These are phyloP conservation scores for Chrysogorgia sp. DNA, from an alignment of 92 coral and sea anemone species.

Conservation along the genomic window DNA sequence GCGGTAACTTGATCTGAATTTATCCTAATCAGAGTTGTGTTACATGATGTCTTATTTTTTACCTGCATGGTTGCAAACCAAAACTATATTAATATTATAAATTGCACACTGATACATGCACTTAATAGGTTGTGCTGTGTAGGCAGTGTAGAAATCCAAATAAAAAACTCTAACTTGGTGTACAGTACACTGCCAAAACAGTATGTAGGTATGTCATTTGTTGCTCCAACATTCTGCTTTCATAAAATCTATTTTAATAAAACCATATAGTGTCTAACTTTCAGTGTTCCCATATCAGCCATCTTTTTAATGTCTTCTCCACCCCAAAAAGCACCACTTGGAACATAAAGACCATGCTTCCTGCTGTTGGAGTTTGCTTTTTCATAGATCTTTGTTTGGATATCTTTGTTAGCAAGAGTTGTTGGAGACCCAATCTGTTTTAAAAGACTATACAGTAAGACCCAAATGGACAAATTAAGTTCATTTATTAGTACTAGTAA, in stretches of 20 bases:
- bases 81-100: too few species aligned
- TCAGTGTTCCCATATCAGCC: constrained; percentile 73
- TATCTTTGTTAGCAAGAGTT: constrained; percentile 64
- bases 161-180: not conserved
- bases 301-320: constrained; percentile 71
- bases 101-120: too few species aligned
- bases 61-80: too few species aligned
- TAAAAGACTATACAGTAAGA: not conserved
- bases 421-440: constrained; percentile 82
- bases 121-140: too few species aligned
- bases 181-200: too few species aligned
- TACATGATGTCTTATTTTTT: too few species aligned
- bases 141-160: too few species aligned
- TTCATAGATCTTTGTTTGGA: constrained; percentile 56
- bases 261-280: constrained; percentile 21
- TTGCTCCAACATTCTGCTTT: too few species aligned
- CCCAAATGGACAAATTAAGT: not conserved
- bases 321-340: constrained; percentile 86
- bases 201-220: too few species aligned
- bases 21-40: too few species aligned
- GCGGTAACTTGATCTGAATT: too few species aligned
- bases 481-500: too few species aligned
- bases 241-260: not conserved
- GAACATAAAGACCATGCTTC: constrained; percentile 65
- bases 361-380: constrained; percentile 60